Evolutionary conservation across 2,113 vertebrate genomes (phyloP), one percentile per base, ranked within the genome.

Genomic region (Aramus guarauna): DNA sequence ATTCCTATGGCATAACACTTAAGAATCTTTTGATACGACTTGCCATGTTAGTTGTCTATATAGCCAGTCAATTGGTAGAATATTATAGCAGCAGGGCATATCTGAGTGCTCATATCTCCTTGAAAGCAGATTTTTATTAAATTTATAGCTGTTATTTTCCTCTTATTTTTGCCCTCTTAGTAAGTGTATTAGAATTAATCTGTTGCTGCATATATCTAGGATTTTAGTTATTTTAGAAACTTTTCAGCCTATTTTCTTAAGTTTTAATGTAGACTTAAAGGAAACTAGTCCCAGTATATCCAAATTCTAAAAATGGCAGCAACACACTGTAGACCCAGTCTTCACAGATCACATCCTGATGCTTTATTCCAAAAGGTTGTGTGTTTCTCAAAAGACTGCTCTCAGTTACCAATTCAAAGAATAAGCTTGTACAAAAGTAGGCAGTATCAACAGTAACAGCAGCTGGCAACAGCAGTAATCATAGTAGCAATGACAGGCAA

Each of bases 401-500:
- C 29, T 18, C 29, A 86, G 34, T 56, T 73, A 85, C 12, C 8
- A 7, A 11, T 4, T 82, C 37, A 63, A 77, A 86, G 39, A 82
- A 68, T 8, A 74, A 36, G 52, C 15, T 78, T 12, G 41, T 11
- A 32, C 12, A 50, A 15, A 39, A 78, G 23, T 6, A 34, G 18
- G 37, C 21, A 43, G n/a, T 1, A 22, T 0, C 39, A 47, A 29
- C 5, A 48, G 29, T 5, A 36, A 55, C 0, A 62, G 34, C 32
- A 56, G 34, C 22, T 52, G 16, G 14, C 34, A 22, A 14, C 8
- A 12, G 18, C 59, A 45, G 48, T 7, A 26, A 13, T 0, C 5
- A 37, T 0, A 23, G 48, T 12, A 34, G 59, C 34, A 45, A 5
- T 16, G 8, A 12, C 0, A 47, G 24, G 15, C 18, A 36, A 47